phyloP scores from a whole-genome alignment of 2,797 vertebrate genomes.

The Xenentodon cancila region DNA sequence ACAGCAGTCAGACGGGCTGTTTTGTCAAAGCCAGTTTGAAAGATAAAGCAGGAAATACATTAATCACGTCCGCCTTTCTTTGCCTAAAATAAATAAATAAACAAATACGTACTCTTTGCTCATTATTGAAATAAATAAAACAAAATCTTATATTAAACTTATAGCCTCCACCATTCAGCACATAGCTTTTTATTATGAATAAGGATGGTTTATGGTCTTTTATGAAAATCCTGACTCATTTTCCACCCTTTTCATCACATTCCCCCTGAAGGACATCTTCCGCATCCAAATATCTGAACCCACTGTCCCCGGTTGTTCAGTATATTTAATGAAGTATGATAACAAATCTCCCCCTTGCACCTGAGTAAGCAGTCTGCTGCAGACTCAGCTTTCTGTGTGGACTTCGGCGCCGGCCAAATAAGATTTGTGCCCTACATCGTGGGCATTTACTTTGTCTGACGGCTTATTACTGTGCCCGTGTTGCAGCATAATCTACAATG shows the following conservation, averaged over 20 bases:
- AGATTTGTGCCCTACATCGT: slow-evolving; percentile 83
- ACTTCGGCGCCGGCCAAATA: slow-evolving; percentile 81
- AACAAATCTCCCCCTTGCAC: slow-evolving; percentile 81
- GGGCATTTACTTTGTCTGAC: slow-evolving; percentile 84
- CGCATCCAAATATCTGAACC: slow-evolving; percentile 76
- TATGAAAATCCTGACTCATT: slow-evolving; percentile 9
- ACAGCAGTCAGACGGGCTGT: slow-evolving; percentile 13
- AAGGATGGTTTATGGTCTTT: neutral
- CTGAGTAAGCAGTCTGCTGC: slow-evolving; percentile 79
- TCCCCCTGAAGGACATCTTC: slow-evolving; percentile 42
- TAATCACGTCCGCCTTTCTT: slow-evolving; percentile 1
- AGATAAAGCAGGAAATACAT: slow-evolving; percentile 13
- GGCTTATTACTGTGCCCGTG: slow-evolving; percentile 78
- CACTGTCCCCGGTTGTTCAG: slow-evolving; percentile 60
- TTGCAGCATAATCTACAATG: slow-evolving; percentile 81
- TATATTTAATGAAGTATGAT: slow-evolving; percentile 84
- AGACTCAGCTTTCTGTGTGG: slow-evolving; percentile 80
- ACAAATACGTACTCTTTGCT: too few relatives aligned
- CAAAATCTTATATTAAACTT: too few relatives aligned
- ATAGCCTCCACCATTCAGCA: too few relatives aligned
- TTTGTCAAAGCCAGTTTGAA: slow-evolving; percentile 20
- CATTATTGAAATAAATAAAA: too few relatives aligned
- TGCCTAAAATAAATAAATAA: neutral
- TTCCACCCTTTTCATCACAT: slow-evolving; percentile 44
- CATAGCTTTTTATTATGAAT: too few relatives aligned